Evolutionary conservation across 1,140 invertebrate genomes (phyloP), one percentile per base, ranked within the genome.

Genomic region (Proales similis): DNA sequence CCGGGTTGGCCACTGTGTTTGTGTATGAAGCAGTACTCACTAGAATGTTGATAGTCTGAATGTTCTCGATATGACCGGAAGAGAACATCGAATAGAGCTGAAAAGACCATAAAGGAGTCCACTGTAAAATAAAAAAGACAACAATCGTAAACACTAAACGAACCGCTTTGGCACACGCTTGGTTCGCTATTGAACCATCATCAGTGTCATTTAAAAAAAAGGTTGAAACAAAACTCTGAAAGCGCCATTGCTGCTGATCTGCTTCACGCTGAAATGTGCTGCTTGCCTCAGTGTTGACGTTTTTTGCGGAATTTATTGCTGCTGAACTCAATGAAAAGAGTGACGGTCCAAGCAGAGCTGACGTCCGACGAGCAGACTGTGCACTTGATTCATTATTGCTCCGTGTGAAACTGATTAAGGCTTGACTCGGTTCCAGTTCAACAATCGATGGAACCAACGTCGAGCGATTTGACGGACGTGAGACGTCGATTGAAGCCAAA

Each of bases 51-150:
- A 57, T 14, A 7, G 45, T 42, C 45, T 57, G 51, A 27, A 57
- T 57, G 32, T 57, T 57, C 45, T 57, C 36, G 14, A 42, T 29
- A 2, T 19, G 24, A 7, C n/a, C 32, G 6, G 51, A 24, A 6
- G 51, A 57, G 26, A 57, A 57, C 2, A 57, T 12, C 17, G 45
- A 24, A 26, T 29, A 57, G 29, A 29, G 19, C 22, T 57, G 51
- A 29, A 57, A 57, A 19, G 45, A 42, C 51, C 51, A 57, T 42
- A 57, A 57, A 17, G 51, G 51, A 9, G 51, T 42, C 51, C 51
- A 57, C 30, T 57, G 51, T 12, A 57, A 22, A 11, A 57, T 42
- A 14, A 57, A 57, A n/a, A 57, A 42, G 32, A 57, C 39, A 14
- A 57, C 45, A 6, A 57, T 57, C 17, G 30, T 26, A n/a, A 57